Percentiles rank a stretch among this genome's conserved stretches.
Conservation (phyloP, 1,140 invertebrate genomes). For the Aphaenogaster ashmeadi region DNA sequence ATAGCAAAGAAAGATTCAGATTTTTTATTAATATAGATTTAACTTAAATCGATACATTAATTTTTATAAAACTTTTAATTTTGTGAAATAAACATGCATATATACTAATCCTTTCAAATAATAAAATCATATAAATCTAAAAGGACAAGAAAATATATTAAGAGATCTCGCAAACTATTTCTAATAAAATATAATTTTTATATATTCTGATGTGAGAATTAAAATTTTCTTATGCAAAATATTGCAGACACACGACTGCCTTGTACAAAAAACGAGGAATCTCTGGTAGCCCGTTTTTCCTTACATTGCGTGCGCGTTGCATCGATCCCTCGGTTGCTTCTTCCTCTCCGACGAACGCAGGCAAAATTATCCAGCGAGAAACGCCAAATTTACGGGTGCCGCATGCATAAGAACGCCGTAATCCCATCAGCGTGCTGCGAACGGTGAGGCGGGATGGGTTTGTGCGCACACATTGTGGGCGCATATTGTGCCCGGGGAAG, state of each 20-base stretch:
- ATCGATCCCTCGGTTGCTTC: slow-evolving; percentile 11
- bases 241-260: background rate
- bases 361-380: slow-evolving; percentile 56
- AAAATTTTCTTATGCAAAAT: background rate
- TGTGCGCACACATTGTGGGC: slow-evolving; percentile 60
- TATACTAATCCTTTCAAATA: background rate
- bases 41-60: background rate
- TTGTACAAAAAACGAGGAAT: background rate
- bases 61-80: background rate
- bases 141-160: background rate
- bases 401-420: slow-evolving; percentile 47
- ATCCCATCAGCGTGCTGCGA: slow-evolving; percentile 41
- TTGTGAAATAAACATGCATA: background rate
- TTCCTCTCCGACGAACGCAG: background rate
- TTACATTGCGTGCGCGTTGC: background rate
- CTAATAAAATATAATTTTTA: background rate
- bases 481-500: slow-evolving; percentile 59
- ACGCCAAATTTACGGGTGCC: slow-evolving; percentile 56
- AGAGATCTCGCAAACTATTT: background rate
- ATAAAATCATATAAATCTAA: background rate
- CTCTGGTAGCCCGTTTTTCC: too few species aligned
- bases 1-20: background rate
- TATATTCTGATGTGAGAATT: background rate
- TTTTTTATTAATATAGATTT: background rate
- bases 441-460: slow-evolving; percentile 24